Evolutionary conservation across 2,797 vertebrate species (phyloP).

Genomic region (Epinephelus malabaricus): DNA sequence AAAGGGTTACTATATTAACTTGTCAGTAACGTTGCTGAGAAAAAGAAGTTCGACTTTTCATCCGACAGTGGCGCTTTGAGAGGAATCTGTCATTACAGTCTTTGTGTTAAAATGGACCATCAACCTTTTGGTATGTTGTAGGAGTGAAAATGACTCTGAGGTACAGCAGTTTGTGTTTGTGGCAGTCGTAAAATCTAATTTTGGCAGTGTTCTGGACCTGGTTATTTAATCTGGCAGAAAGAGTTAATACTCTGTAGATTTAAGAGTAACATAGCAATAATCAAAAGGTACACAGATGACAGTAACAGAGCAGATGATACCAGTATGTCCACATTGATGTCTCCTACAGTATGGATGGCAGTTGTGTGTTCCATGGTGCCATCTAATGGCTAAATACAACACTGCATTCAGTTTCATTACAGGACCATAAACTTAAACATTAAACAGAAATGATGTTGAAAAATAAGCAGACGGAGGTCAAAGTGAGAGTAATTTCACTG

Average conservation of each 20-base stretch:
- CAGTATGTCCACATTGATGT: constrained; percentile 2
- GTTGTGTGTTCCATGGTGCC: constrained; percentile 58
- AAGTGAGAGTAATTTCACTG: constrained; percentile 24
- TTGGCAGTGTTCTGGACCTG: constrained; percentile 51
- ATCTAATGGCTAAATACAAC: constrained; percentile 71
- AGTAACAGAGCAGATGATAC: constrained; percentile 31
- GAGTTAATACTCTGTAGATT: background rate
- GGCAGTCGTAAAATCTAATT: constrained; percentile 39
- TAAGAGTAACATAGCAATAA: constrained; percentile 11
- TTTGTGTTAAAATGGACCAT: constrained; percentile 45
- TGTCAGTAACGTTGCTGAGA: constrained; percentile 24
- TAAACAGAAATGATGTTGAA: background rate
- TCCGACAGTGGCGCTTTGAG: constrained; percentile 19
- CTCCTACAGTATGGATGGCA: background rate
- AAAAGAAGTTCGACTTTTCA: constrained; percentile 28
- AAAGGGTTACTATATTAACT: constrained; percentile 1
- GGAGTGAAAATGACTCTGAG: constrained; percentile 51
- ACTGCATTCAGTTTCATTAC: constrained; percentile 32
- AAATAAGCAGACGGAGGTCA: constrained; percentile 19
- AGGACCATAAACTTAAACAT: constrained; percentile 10
- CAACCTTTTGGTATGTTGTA: constrained; percentile 35
- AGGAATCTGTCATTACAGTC: constrained; percentile 46
- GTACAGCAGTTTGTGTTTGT: constrained; percentile 48
- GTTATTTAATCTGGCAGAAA: constrained; percentile 20
- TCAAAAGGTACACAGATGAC: constrained; percentile 18